Evolutionary conservation across 2,797 vertebrate species (phyloP).

Genomic region (Diplodus puntazzo): DNA sequence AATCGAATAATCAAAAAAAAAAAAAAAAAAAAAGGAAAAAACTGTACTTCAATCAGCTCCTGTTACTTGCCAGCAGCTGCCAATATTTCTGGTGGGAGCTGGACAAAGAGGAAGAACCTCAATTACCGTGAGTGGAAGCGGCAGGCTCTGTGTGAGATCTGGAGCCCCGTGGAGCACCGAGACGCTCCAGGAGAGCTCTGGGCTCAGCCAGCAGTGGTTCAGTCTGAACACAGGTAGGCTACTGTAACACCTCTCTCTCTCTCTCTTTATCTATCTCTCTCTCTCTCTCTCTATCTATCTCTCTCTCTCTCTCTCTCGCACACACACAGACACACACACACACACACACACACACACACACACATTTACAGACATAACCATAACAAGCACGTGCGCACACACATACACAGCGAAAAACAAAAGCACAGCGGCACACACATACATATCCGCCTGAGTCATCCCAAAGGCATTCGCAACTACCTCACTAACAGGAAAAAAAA

Average conservation of each 20-base stretch:
- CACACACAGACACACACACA: conserved; percentile 9
- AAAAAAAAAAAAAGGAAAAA: not conserved
- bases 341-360: conserved; percentile 27
- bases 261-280: no score
- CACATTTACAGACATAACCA: conserved; percentile 24
- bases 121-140: conserved; percentile 62
- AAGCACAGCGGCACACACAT: conserved; percentile 35
- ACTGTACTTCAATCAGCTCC: conserved; percentile 22
- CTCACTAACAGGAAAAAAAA: conserved; percentile 53
- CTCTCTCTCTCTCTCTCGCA: no score
- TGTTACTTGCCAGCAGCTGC: conserved; percentile 38
- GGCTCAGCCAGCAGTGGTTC: conserved; percentile 55
- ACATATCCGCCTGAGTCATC: conserved; percentile 73
- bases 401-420: conserved; percentile 44
- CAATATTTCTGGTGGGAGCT: conserved; percentile 50
- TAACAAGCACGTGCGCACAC: conserved; percentile 39
- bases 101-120: conserved; percentile 69
- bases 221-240: conserved; percentile 65
- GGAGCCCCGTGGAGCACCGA: conserved; percentile 53
- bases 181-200: conserved; percentile 55
- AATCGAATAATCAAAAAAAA: not conserved
- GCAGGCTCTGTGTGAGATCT: conserved; percentile 62
- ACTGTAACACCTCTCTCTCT: conserved; percentile 46
- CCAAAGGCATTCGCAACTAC: conserved; percentile 79
- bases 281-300: no score